phyloP scores from a whole-genome alignment of 2,113 vertebrate species.

The Crypturellus undulatus region DNA sequence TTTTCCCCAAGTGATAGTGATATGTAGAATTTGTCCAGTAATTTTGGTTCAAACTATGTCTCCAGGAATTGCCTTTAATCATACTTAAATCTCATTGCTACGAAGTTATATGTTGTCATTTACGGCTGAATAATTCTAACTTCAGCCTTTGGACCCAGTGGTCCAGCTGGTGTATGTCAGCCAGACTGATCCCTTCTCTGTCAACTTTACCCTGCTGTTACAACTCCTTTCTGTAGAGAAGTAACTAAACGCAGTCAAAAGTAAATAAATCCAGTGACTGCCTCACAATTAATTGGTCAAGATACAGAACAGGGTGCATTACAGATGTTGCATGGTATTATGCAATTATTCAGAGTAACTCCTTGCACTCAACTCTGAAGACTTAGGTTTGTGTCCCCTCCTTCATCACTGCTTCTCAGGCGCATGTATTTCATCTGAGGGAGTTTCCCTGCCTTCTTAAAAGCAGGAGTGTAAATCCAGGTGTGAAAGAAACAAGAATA shows the following conservation, averaged over 20 bases:
- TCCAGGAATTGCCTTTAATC: background rate
- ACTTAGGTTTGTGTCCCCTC: background rate
- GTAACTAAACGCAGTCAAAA: background rate
- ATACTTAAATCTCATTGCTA: background rate
- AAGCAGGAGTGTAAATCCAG: background rate
- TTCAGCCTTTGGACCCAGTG: background rate
- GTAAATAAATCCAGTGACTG: background rate
- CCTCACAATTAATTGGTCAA: background rate
- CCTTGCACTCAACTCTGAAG: background rate
- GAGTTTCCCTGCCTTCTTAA: background rate
- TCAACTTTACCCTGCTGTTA: background rate
- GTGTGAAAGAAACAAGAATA: background rate
- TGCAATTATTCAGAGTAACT: background rate
- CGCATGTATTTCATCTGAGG: background rate
- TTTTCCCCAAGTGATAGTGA: background rate
- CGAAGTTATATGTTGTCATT: background rate
- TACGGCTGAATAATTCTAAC: background rate
- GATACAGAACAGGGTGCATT: background rate
- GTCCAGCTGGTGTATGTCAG: background rate
- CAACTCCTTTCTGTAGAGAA: background rate
- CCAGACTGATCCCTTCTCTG: background rate
- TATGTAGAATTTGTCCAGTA: background rate
- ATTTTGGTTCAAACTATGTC: background rate
- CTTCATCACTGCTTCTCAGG: background rate
- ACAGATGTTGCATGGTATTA: background rate